Evolutionary conservation across 2,797 vertebrate species (phyloP).

Genomic region (Hypotaenidia okinawae): DNA sequence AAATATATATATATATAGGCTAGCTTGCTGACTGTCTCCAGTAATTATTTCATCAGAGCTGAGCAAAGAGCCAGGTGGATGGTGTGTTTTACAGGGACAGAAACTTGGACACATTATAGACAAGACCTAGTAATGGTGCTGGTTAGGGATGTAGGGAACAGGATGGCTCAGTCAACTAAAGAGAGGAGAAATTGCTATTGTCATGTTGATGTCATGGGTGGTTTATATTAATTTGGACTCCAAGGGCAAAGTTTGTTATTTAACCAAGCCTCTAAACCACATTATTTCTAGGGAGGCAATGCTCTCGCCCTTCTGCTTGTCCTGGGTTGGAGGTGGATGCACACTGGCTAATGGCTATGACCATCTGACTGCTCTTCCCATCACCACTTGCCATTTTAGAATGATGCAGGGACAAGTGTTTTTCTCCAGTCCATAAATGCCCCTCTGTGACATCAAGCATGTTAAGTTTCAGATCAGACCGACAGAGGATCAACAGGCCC

Average conservation of each 20-base stretch:
- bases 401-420: neutral
- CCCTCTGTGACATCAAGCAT: neutral
- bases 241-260: neutral
- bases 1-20: neutral
- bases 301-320: accelerated
- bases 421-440: neutral
- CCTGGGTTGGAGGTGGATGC: neutral
- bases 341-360: accelerated
- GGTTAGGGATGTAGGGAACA: accelerated
- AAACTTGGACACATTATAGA: neutral
- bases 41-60: neutral
- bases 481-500: neutral
- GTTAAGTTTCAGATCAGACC: neutral
- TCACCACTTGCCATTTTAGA: neutral
- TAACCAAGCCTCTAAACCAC: neutral
- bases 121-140: neutral
- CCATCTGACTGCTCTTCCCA: accelerated
- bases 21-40: neutral
- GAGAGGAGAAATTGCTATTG: neutral
- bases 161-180: neutral
- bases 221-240: neutral
- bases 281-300: neutral
- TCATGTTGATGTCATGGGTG: neutral
- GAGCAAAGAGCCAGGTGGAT: neutral
- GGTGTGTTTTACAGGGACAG: neutral